Conservation (phyloP, 2,113 vertebrate species). For the Grus americana region DNA sequence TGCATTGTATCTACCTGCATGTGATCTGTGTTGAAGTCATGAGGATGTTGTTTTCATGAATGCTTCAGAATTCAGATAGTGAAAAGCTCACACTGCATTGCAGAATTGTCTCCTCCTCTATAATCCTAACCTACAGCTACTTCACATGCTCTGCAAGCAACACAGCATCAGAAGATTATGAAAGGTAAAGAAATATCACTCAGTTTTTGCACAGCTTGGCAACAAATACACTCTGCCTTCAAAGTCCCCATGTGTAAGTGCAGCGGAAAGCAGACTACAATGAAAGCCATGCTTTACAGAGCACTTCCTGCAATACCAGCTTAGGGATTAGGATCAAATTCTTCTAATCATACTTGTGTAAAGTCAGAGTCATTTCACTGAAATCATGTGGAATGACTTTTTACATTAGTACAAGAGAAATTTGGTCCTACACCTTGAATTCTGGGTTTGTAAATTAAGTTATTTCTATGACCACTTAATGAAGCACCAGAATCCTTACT, state of each 20-base stretch:
- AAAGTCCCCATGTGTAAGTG: not conserved
- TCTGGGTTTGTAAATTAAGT: not conserved
- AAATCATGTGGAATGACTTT: constrained; percentile 5
- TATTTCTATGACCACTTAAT: constrained; percentile 9
- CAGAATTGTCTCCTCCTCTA: constrained; percentile 67
- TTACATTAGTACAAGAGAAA: not conserved
- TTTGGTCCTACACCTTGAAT: not conserved
- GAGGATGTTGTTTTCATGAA: constrained; percentile 76
- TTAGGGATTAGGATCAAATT: constrained; percentile 61
- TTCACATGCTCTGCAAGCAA: constrained; percentile 65
- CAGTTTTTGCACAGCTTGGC: constrained; percentile 51
- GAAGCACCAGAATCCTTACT: not conserved
- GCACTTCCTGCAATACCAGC: constrained; percentile 47
- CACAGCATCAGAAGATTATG: constrained; percentile 53
- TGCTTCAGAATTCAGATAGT: constrained; percentile 72
- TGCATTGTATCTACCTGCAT: constrained; percentile 80
- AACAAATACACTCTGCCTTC: constrained; percentile 34
- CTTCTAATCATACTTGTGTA: constrained; percentile 39
- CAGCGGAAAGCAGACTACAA: constrained; percentile 30
- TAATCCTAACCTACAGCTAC: constrained; percentile 65
- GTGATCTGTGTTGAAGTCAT: constrained; percentile 77
- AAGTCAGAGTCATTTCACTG: constrained; percentile 29
- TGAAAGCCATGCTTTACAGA: constrained; percentile 52
- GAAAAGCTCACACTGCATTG: constrained; percentile 62
- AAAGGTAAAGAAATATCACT: constrained; percentile 56